phyloP scores from a whole-genome alignment of 2,888 invertebrate genomes.

The Leucophenga maculata region DNA sequence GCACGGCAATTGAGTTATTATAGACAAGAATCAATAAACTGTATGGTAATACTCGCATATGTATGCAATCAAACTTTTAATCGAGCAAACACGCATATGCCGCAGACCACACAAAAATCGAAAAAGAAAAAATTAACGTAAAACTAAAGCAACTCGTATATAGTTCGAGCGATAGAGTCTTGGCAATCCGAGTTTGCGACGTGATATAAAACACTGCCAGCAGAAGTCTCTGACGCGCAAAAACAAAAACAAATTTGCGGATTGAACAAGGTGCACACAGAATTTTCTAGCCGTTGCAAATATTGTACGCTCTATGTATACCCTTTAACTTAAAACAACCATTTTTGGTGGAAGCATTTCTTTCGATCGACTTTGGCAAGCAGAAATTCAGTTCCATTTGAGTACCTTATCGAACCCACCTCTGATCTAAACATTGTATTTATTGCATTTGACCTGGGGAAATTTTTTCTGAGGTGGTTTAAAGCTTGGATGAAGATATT shows the following conservation, averaged over 20 bases:
- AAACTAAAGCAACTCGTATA: neutral
- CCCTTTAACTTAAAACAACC: neutral
- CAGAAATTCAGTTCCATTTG: too few relatives aligned
- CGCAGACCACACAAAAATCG: neutral
- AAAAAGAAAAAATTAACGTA: neutral
- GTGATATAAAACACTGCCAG: conserved; percentile 15
- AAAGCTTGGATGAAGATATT: too few relatives aligned
- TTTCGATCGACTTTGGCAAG: too few relatives aligned
- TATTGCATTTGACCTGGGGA: too few relatives aligned
- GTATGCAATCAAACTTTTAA: conserved; percentile 9
- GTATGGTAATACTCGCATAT: neutral
- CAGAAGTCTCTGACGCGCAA: neutral
- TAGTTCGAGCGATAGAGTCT: too few relatives aligned
- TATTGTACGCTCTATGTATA: too few relatives aligned
- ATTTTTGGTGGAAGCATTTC: too few relatives aligned
- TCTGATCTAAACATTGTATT: too few relatives aligned
- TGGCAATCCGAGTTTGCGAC: neutral
- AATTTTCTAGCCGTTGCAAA: neutral
- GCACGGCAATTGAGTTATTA: conserved; percentile 16
- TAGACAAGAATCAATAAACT: conserved; percentile 15
- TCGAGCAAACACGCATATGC: conserved; percentile 16
- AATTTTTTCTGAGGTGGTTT: too few relatives aligned
- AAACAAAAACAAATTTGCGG: conserved; percentile 7
- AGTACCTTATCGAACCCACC: too few relatives aligned
- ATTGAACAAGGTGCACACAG: neutral